These are phyloP conservation scores for Trichomalopsis sarcophagae DNA, from an alignment of 1,140 invertebrate species.

Conservation along the genomic window DNA sequence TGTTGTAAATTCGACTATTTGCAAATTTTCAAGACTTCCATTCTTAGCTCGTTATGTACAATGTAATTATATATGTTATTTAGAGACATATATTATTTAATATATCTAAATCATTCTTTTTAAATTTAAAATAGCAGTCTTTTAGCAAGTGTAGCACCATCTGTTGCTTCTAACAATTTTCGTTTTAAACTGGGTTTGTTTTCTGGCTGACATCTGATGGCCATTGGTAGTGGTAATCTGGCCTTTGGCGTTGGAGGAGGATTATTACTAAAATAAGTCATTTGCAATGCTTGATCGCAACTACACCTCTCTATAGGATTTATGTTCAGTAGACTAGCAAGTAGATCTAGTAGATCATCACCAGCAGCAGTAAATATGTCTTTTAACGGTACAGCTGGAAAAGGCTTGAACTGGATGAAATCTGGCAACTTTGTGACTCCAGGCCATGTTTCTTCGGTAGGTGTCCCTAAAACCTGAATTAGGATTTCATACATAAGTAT, in stretches of 20 bases:
- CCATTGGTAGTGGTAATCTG: slow-evolving; percentile 86
- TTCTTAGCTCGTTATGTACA: slow-evolving; percentile 46
- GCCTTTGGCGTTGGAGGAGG: slow-evolving; percentile 89
- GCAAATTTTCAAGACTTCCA: not conserved
- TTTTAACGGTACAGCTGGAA: slow-evolving; percentile 87
- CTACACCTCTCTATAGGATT: slow-evolving; percentile 91
- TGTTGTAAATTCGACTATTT: not conserved
- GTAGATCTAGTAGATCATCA: slow-evolving; percentile 92
- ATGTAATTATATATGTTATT: slow-evolving; percentile 45
- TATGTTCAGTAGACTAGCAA: slow-evolving; percentile 86
- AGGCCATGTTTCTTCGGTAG: slow-evolving; percentile 94
- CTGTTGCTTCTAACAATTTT: slow-evolving; percentile 82
- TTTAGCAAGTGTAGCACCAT: slow-evolving; percentile 82
- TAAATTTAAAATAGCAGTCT: slow-evolving; percentile 77
- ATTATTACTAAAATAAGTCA: slow-evolving; percentile 92
- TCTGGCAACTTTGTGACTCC: slow-evolving; percentile 90
- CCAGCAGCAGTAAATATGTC: slow-evolving; percentile 97
- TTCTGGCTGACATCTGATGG: slow-evolving; percentile 76
- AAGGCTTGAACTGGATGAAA: slow-evolving; percentile 94
- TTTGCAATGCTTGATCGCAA: slow-evolving; percentile 87
- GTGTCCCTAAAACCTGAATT: slow-evolving; percentile 85
- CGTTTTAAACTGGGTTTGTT: slow-evolving; percentile 85
- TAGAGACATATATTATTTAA: slow-evolving; percentile 40
- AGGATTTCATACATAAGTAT: not conserved
- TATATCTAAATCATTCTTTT: slow-evolving; percentile 34